Evolutionary conservation across 2,888 invertebrate genomes (phyloP).

Genomic region (Alloscopus bannaensis): DNA sequence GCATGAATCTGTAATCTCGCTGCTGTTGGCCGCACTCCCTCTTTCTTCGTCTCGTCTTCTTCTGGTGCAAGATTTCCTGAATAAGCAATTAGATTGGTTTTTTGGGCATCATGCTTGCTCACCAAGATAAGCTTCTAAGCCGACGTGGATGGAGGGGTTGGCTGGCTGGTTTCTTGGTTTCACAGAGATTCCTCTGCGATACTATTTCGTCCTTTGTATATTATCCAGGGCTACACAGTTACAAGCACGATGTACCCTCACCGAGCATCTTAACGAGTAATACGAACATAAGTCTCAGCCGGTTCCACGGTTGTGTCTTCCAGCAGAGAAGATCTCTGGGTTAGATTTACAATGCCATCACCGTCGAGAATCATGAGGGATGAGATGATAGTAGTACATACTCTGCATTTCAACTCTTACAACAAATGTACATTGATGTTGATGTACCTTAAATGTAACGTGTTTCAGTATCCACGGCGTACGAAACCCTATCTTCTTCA

Average conservation of each 20-base stretch:
- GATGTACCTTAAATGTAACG: too few species aligned
- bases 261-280: too few species aligned
- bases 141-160: constrained; percentile 60
- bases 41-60: constrained; percentile 16
- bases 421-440: too few species aligned
- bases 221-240: too few species aligned
- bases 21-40: constrained; percentile 13
- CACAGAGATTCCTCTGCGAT: constrained; percentile 57
- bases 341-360: constrained; percentile 63
- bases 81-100: constrained; percentile 65
- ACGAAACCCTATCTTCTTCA: too few species aligned
- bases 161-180: constrained; percentile 54
- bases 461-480: too few species aligned
- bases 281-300: constrained; percentile 1
- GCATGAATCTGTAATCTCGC: constrained; percentile 36
- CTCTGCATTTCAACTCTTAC: too few species aligned
- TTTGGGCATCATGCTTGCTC: constrained; percentile 61
- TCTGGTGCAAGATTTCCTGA: constrained; percentile 58
- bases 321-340: constrained; percentile 54
- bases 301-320: constrained; percentile 19
- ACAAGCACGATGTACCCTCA: constrained; percentile 7
- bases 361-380: constrained; percentile 56
- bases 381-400: constrained; percentile 37
- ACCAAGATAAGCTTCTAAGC: constrained; percentile 62
- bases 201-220: constrained; percentile 33